Base-by-base conservation (phyloP, 2,888 invertebrate species). In the Rhabditophanes sp. region DNA sequence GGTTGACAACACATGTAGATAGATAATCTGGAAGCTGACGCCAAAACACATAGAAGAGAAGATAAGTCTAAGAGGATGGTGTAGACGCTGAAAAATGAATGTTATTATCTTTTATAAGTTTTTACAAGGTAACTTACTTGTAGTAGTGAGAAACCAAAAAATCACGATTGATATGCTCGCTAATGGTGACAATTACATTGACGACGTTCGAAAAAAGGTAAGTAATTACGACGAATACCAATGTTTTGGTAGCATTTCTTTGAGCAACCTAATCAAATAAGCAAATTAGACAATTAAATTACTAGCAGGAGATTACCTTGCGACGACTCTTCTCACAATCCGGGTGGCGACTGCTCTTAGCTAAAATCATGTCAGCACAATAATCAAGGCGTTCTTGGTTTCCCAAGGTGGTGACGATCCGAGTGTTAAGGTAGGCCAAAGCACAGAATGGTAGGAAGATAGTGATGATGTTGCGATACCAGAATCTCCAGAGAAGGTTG, bases 381-480 rank as follows among this genome's bases (percentile, higher is more conserved):
- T 30, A 30, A 29, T 35, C 41, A 25, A 34, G 27, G 18, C 33
- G 48, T 22, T 47, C 41, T 18, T 39, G 34, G 18, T 38, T 43
- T 9, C 46, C n/a, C n/a, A n/a, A n/a, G n/a, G n/a, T n/a, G n/a
- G 35, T 28, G 6, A 60, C 54, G 15, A 60, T 60, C 6, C 49
- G 38, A 19, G 52, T 42, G 33, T 60, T 59, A 19, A 57, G 37
- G 21, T 44, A 48, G 37, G 48, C 39, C 8, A 60, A 46, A 25
- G 56, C 53, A 39, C 56, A 50, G 43, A 60, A 60, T 4, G 60
- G 60, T 8, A 54, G 51, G 39, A 60, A 55, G 19, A 58, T 44
- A 12, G 59, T 60, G 4, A 56, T 55, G 29, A 60, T 44, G 39
- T 60, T 58, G 2, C 60, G 52, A 38, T 56, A 56, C 49, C 54